Conservation (phyloP, 2,888 invertebrate species). For the Rhimphoctona megacephalus region DNA sequence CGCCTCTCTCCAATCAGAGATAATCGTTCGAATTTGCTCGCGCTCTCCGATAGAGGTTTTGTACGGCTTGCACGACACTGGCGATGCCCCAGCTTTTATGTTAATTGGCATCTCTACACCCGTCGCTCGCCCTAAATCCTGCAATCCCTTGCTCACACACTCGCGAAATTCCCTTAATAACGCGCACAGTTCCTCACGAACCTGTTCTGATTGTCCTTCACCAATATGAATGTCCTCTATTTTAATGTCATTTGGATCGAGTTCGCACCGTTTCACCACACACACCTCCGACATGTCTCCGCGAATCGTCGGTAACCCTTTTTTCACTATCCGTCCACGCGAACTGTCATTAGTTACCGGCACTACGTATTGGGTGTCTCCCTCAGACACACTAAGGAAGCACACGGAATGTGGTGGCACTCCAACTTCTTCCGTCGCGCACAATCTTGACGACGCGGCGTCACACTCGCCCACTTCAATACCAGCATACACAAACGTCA, state of each 20-base stretch:
- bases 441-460: neutral
- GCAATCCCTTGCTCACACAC: neutral
- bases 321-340: neutral
- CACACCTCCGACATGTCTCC: neutral
- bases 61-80: neutral
- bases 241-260: neutral
- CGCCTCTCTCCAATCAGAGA: neutral
- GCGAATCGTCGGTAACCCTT: neutral
- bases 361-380: neutral
- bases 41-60: neutral
- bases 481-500: neutral
- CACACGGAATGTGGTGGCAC: neutral
- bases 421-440: neutral
- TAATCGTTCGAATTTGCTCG: neutral
- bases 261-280: neutral
- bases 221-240: conserved; percentile 13
- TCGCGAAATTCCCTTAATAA: conserved; percentile 33
- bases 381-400: neutral
- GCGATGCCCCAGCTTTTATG: neutral
- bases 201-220: neutral
- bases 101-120: neutral
- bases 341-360: neutral
- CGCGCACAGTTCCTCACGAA: neutral
- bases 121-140: neutral
- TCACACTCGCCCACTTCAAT: neutral